Evolutionary conservation across 2,888 invertebrate species (phyloP).

Genomic region (Argyra leucocephala): DNA sequence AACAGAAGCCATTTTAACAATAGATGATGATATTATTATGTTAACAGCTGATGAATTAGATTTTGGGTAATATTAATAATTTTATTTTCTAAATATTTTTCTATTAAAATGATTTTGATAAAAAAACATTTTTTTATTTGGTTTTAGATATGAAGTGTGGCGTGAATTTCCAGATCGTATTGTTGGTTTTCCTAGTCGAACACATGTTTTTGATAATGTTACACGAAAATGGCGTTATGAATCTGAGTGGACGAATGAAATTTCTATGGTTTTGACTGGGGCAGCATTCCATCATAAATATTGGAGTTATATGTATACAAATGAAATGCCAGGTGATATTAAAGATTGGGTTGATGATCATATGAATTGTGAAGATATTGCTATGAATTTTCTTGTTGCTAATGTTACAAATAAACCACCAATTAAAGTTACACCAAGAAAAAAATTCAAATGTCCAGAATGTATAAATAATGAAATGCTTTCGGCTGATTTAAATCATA

Average conservation of each 20-base stretch:
- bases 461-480: constrained; percentile 90
- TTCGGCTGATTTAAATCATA: constrained; percentile 83
- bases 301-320: constrained; percentile 90
- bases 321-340: constrained; percentile 74
- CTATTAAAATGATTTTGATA: background rate
- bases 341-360: constrained; percentile 85
- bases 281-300: constrained; percentile 96
- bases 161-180: constrained; percentile 92
- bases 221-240: constrained; percentile 85
- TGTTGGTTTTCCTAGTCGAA: constrained; percentile 90
- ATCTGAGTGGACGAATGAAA: constrained; percentile 94
- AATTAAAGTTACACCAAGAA: constrained; percentile 87
- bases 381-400: constrained; percentile 94
- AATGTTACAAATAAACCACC: constrained; percentile 89
- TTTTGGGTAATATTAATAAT: constrained; percentile 65
- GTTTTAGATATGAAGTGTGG: constrained; percentile 71
- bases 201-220: constrained; percentile 86
- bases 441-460: constrained; percentile 94
- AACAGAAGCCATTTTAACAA: constrained; percentile 88
- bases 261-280: constrained; percentile 92
- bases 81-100: constrained; percentile 15
- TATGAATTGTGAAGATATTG: constrained; percentile 97
- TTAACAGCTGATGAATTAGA: constrained; percentile 90
- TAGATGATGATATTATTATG: constrained; percentile 95
- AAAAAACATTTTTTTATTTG: constrained; percentile 9